Evolutionary conservation across 2,113 vertebrate genomes (phyloP).

Genomic region (Merops nubicus): DNA sequence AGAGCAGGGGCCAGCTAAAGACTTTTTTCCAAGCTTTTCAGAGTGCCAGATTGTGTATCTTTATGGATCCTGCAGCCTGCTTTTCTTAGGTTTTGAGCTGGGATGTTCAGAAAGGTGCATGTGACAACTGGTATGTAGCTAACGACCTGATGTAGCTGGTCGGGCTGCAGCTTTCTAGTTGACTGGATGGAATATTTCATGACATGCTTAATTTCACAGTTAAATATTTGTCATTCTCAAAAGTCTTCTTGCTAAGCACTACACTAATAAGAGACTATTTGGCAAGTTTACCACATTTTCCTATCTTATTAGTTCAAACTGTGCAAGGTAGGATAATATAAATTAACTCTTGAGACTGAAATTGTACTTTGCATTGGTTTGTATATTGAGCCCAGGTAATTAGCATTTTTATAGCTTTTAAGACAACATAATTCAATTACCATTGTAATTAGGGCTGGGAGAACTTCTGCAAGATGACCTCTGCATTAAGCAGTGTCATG

Average conservation of each 20-base stretch:
- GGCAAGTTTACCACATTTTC: constrained; percentile 38
- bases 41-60: neutral
- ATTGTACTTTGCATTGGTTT: neutral
- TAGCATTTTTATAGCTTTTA: constrained; percentile 65
- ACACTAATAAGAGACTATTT: constrained; percentile 11
- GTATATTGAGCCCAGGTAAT: constrained; percentile 23
- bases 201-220: constrained; percentile 43
- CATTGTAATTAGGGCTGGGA: constrained; percentile 68
- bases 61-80: neutral
- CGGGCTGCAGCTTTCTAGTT: neutral
- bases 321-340: neutral
- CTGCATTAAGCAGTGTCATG: constrained; percentile 64
- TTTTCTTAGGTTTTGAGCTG: neutral
- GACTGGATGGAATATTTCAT: constrained; percentile 41
- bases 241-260: constrained; percentile 4
- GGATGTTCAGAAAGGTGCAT: neutral
- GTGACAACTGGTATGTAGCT: neutral
- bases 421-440: constrained; percentile 66
- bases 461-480: constrained; percentile 70
- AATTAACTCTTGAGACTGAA: constrained; percentile 45
- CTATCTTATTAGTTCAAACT: constrained; percentile 22
- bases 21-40: neutral
- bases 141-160: neutral
- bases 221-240: constrained; percentile 41
- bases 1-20: neutral